Conservation (phyloP, 2,888 invertebrate genomes). For the Junonia oenone region DNA sequence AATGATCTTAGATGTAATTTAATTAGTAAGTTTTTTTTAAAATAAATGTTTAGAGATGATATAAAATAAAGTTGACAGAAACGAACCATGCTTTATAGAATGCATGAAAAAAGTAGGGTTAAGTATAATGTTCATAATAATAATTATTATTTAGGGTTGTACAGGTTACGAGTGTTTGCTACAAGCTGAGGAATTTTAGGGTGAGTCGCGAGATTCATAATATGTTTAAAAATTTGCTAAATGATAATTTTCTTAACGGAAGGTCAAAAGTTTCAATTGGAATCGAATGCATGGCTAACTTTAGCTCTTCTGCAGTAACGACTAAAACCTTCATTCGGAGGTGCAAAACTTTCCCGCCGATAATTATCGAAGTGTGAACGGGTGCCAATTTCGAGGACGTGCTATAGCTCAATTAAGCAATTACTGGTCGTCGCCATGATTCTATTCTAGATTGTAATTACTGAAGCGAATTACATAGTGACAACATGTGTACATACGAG, state of each 20-base stretch:
- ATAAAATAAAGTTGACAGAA: no score
- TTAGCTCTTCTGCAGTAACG: constrained; percentile 46
- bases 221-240: not conserved
- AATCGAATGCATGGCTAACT: constrained; percentile 34
- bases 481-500: not conserved
- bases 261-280: constrained; percentile 29
- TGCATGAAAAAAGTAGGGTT: no score
- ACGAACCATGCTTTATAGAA: no score
- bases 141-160: no score
- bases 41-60: no score
- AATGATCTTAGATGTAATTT: no score
- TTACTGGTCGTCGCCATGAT: constrained; percentile 41
- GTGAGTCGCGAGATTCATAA: not conserved
- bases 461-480: constrained; percentile 22
- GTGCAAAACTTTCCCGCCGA: constrained; percentile 60
- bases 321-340: constrained; percentile 48
- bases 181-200: not conserved
- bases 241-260: constrained; percentile 14
- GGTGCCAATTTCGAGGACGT: constrained; percentile 26
- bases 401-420: constrained; percentile 52
- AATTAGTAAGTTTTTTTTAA: no score
- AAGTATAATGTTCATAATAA: no score
- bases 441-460: constrained; percentile 37
- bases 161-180: no score
- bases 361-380: constrained; percentile 66